phyloP scores from a whole-genome alignment of 2,797 vertebrate genomes.

The Myotis daubentonii region DNA sequence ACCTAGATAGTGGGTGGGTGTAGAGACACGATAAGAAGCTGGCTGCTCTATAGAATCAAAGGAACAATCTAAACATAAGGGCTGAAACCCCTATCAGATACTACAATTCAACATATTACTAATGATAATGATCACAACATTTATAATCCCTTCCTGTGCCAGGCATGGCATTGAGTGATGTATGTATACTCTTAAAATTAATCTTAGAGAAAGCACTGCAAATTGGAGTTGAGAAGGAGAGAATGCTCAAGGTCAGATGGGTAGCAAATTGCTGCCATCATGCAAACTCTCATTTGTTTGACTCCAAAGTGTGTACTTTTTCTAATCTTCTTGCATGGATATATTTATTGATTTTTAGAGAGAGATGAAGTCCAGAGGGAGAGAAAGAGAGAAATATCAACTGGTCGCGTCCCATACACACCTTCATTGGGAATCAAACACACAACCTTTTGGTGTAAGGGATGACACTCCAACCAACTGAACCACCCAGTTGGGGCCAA shows the following conservation, averaged over 20 bases:
- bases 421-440: neutral
- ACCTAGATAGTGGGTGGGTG: neutral
- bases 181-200: conserved; percentile 1
- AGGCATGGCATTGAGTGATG: neutral
- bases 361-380: neutral
- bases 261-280: neutral
- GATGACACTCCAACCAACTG: neutral
- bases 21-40: neutral
- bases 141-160: neutral
- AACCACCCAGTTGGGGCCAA: neutral
- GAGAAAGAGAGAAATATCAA: neutral
- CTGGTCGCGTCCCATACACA: neutral
- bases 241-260: neutral
- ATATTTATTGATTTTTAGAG: neutral
- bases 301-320: neutral
- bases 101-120: neutral
- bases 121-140: neutral
- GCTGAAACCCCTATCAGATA: neutral
- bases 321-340: neutral
- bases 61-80: neutral
- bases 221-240: neutral
- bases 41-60: neutral
- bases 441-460: neutral
- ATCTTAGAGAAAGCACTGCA: neutral
- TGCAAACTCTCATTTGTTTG: neutral